Percentiles rank a stretch among this genome's conserved stretches.
Evolutionary conservation across 2,797 vertebrate species (phyloP).

Genomic region (Eospalax fontanierii): DNA sequence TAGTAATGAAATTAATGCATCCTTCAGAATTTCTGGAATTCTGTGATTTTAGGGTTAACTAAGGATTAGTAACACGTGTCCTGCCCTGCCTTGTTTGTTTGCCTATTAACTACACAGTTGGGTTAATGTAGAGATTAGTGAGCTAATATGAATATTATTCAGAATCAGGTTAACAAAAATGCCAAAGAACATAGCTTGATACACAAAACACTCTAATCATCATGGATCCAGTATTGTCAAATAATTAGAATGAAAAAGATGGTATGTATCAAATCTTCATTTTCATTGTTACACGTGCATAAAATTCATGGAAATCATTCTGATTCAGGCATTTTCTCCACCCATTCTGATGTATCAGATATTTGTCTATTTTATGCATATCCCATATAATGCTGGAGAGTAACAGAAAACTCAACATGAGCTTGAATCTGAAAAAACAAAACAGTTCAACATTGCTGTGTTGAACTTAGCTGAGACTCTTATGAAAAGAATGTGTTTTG

Average conservation of each 20-base stretch:
- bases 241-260: constrained; percentile 73
- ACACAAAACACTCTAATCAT: constrained; percentile 55
- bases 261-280: constrained; percentile 77
- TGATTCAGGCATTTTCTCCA: constrained; percentile 73
- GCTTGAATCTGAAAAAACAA: constrained; percentile 70
- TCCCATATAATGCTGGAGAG: constrained; percentile 70
- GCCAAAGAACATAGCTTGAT: constrained; percentile 57
- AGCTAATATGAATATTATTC: constrained; percentile 45
- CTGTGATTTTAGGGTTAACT: neutral
- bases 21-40: neutral
- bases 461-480: neutral
- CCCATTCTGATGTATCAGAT: constrained; percentile 63
- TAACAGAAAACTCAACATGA: constrained; percentile 76
- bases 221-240: neutral
- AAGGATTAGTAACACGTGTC: neutral
- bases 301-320: constrained; percentile 81
- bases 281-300: constrained; percentile 76
- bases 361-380: constrained; percentile 60
- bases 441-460: constrained; percentile 37
- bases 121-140: constrained; percentile 38
- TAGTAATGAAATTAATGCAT: neutral
- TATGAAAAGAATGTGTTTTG: constrained; percentile 58
- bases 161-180: constrained; percentile 44
- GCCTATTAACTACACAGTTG: constrained; percentile 36
- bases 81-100: neutral